Conservation (phyloP, 2,797 vertebrate genomes). For the Cyclopterus lumpus region DNA sequence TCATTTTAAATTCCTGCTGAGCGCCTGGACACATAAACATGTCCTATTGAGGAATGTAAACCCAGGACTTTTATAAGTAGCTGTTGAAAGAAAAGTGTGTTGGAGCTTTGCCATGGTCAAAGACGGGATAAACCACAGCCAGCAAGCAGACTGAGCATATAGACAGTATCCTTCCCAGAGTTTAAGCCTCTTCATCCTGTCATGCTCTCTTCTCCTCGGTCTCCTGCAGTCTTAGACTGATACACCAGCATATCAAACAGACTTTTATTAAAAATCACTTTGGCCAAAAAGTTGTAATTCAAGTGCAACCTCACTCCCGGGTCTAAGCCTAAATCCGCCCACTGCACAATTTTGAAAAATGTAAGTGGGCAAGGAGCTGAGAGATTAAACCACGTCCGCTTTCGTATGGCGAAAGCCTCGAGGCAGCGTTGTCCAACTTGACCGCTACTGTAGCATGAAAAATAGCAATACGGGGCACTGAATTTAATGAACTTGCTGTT, state of each 20-base stretch:
- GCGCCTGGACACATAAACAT: constrained; percentile 55
- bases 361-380: not conserved
- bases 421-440: too few relatives aligned
- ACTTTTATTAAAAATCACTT: constrained; percentile 8
- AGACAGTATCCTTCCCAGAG: constrained; percentile 13
- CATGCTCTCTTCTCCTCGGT: constrained; percentile 18
- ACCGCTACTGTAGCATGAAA: not conserved
- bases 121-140: constrained; percentile 27
- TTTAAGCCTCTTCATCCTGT: constrained; percentile 34
- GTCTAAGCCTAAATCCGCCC: not conserved
- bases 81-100: constrained; percentile 63
- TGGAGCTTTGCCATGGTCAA: constrained; percentile 58
- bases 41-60: constrained; percentile 73
- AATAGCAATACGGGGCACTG: not conserved
- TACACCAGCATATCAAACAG: not conserved
- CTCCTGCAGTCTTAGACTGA: constrained; percentile 23
- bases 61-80: constrained; percentile 64
- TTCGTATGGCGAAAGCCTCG: not conserved
- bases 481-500: not conserved
- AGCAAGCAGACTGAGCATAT: constrained; percentile 7
- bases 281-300: not conserved
- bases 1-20: constrained; percentile 48
- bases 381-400: not conserved
- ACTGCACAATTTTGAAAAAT: not conserved
- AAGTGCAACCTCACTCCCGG: not conserved